Base-by-base conservation (phyloP, 2,113 vertebrate species). In the Kryptolebias marmoratus region DNA sequence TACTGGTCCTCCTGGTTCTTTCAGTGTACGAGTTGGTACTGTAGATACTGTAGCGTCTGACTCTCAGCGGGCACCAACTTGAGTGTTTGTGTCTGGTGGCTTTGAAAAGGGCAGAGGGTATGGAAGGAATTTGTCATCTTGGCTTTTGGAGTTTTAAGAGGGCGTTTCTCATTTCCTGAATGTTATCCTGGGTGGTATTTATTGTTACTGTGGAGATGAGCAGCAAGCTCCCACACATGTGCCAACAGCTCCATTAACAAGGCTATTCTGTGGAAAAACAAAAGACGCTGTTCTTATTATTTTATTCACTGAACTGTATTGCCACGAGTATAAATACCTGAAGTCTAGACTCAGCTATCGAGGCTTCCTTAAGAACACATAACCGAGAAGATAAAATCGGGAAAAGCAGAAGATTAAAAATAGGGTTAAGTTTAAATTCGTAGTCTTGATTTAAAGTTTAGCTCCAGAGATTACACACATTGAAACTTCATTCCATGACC, bases 91-190 rank as follows among this genome's bases (percentile, higher is more conserved):
- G 47, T 80, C 31, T 55, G 68, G 52, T 73, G 62, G 57, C 74
- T 80, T 75, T 22, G 32, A 32, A 49, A 28, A 18, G 28, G 58
- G 68, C 4, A 16, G 27, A 8, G 48, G 44, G 16, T 57, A 30
- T 77, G 86, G 85, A 84, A 88, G 85, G 85, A 92, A 90, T 87
- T 85, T 89, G 82, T 88, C 81, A 77, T 79, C 81, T 85, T 83
- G 76, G 72, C 73, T 82, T 81, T 82, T 82, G 47, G 71, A 79
- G 73, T 86, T 90, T 77, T 64, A 83, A 72, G 64, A 82, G 81
- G 86, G 85, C 73, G 70, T 82, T 85, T 85, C 76, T 90, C 84
- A 90, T 92, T 92, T 92, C 89, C 89, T 89, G 39, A 73, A 67
- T 60, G 57, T 75, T 74, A 60, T 87, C 81, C 75, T 83, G 76